phyloP scores from a whole-genome alignment of 1,140 invertebrate genomes.

The Lasaia peninsularis region DNA sequence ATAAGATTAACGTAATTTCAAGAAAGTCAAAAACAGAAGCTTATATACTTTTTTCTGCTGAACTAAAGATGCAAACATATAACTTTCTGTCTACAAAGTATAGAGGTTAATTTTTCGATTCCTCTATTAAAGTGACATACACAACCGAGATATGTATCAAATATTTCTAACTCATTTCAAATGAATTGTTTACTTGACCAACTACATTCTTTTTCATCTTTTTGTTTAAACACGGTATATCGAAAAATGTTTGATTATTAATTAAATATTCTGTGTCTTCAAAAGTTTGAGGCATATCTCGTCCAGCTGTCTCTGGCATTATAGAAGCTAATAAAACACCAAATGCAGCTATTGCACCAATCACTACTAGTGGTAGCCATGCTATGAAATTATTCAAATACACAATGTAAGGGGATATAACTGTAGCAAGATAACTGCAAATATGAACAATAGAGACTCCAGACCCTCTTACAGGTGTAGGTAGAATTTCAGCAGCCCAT shows the following conservation, averaged over 20 bases:
- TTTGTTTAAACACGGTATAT: constrained; percentile 33
- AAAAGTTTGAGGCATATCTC: constrained; percentile 86
- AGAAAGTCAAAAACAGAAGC: too few species aligned
- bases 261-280: constrained; percentile 81
- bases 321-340: constrained; percentile 82
- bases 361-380: constrained; percentile 84
- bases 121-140: too few species aligned
- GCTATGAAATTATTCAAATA: constrained; percentile 46
- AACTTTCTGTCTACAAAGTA: too few species aligned
- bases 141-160: too few species aligned
- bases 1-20: too few species aligned
- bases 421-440: constrained; percentile 65
- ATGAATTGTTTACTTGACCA: constrained; percentile 35
- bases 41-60: too few species aligned
- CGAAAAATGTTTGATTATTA: constrained; percentile 35
- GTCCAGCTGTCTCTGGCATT: constrained; percentile 86
- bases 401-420: constrained; percentile 53
- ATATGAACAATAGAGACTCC: constrained; percentile 80
- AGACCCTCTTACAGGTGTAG: constrained; percentile 82
- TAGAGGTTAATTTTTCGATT: too few species aligned
- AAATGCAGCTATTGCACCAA: constrained; percentile 82
- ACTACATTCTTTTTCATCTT: constrained; percentile 17
- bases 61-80: too few species aligned
- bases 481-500: constrained; percentile 66
- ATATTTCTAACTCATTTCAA: constrained; percentile 32